A percentile compares a stretch with the other conserved stretches of the same genome.
phyloP scores from a whole-genome alignment of 2,888 invertebrate genomes.

The Drosophila tanythrix region DNA sequence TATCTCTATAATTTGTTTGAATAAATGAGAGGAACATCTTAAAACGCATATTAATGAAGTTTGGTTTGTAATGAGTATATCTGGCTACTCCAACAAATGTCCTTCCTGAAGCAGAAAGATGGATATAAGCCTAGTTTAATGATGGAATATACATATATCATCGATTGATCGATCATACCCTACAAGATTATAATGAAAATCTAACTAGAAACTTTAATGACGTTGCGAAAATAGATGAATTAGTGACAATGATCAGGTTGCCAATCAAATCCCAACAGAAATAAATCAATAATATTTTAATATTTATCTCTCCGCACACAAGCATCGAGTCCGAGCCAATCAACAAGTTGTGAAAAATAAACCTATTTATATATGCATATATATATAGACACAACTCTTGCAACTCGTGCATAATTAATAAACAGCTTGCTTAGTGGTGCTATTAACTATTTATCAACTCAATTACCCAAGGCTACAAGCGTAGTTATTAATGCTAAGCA shows the following conservation, averaged over 20 bases:
- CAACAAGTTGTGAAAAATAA: slow-evolving; percentile 1
- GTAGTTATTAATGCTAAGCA: slow-evolving; percentile 6
- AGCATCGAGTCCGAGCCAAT: background rate
- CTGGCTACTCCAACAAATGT: background rate
- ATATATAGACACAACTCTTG: background rate
- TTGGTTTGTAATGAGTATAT: background rate
- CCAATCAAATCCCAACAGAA: background rate
- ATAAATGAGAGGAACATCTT: rapidly evolving
- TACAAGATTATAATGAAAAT: background rate
- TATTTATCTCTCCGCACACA: background rate
- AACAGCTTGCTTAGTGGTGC: background rate
- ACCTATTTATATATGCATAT: background rate
- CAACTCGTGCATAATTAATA: background rate
- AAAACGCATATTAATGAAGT: background rate
- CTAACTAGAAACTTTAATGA: background rate
- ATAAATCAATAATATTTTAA: background rate
- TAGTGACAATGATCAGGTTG: background rate
- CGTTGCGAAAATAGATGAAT: background rate
- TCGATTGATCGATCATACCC: background rate
- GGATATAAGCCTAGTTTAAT: background rate
- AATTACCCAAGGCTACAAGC: background rate
- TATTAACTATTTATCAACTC: slow-evolving; percentile 11
- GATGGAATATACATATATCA: background rate
- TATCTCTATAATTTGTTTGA: background rate
- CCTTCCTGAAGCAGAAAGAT: background rate